These are phyloP conservation scores for Torymus tubicola DNA, from an alignment of 2,888 invertebrate species.

Conservation along the genomic window DNA sequence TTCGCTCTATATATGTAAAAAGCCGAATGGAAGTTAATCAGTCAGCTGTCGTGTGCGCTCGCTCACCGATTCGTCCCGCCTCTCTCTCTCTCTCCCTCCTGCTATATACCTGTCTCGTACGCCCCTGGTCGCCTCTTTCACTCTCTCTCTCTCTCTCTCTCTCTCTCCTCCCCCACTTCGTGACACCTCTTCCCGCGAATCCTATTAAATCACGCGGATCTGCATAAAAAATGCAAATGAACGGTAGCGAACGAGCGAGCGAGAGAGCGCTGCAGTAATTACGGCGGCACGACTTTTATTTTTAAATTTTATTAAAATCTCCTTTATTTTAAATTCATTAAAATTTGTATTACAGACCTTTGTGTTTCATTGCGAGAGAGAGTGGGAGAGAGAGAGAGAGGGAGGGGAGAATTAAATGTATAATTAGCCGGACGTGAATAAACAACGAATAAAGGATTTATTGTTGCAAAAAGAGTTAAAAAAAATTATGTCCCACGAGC, in stretches of 20 bases:
- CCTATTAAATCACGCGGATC: slow-evolving; percentile 57
- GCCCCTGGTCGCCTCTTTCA: background rate
- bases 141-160: background rate
- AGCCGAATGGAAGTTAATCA: slow-evolving; percentile 53
- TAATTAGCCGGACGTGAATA: slow-evolving; percentile 55
- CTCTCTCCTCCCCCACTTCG: background rate
- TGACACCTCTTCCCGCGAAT: slow-evolving; percentile 36
- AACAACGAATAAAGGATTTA: slow-evolving; percentile 49
- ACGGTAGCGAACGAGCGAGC: background rate
- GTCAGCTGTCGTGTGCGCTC: slow-evolving; percentile 38
- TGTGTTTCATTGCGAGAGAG: slow-evolving; percentile 46
- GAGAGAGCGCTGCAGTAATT: slow-evolving; percentile 37
- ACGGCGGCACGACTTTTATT: slow-evolving; percentile 48
- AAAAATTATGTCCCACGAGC: slow-evolving; percentile 1
- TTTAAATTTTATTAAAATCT: slow-evolving; percentile 56
- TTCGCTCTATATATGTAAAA: slow-evolving; percentile 44
- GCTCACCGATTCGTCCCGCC: slow-evolving; percentile 42
- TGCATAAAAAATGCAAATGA: slow-evolving; percentile 59
- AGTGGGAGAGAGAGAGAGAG: too few species aligned
- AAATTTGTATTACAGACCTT: slow-evolving; percentile 54
- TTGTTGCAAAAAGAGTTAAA: slow-evolving; percentile 25
- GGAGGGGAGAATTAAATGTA: slow-evolving; percentile 45
- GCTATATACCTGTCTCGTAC: background rate
- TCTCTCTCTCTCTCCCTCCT: slow-evolving; percentile 4
- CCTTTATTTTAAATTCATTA: slow-evolving; percentile 58